A percentile compares a stretch with the other conserved stretches of the same genome.
phyloP scores from a whole-genome alignment of 2,113 vertebrate species.

The Brachypodius melanocephalos region DNA sequence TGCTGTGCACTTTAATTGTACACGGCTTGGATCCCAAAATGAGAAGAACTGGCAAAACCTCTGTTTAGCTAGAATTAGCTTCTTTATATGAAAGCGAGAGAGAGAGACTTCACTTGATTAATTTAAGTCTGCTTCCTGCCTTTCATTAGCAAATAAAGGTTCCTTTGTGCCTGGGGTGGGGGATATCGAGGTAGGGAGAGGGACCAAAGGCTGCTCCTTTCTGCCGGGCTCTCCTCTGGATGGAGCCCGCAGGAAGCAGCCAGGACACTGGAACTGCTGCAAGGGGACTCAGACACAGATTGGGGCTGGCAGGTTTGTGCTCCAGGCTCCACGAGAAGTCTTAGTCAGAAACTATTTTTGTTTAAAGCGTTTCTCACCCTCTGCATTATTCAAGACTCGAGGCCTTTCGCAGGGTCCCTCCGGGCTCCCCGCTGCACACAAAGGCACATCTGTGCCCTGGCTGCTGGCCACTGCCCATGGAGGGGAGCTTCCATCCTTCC shows the following conservation, averaged over 20 bases:
- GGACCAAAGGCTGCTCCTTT: background rate
- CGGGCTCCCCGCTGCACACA: background rate
- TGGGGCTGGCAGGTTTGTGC: slow-evolving; percentile 1
- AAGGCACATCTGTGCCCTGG: background rate
- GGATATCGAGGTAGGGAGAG: background rate
- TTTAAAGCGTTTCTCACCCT: slow-evolving; percentile 9
- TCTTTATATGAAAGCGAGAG: background rate
- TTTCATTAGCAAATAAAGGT: background rate
- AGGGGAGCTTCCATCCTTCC: background rate
- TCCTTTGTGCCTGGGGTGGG: background rate
- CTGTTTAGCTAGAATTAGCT: background rate
- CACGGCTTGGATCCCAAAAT: background rate
- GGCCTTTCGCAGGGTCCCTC: background rate
- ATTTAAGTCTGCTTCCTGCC: background rate
- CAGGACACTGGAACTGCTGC: background rate
- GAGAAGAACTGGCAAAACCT: background rate
- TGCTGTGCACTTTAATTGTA: background rate
- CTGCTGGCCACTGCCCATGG: fast-evolving
- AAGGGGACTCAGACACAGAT: background rate
- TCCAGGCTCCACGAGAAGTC: background rate
- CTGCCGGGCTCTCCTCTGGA: background rate
- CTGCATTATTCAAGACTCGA: slow-evolving; percentile 7
- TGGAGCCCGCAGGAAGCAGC: background rate
- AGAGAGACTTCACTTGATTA: background rate
- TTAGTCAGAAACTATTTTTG: slow-evolving; percentile 45